Percentiles rank a stretch among this genome's conserved stretches.
Evolutionary conservation across 2,888 invertebrate genomes (phyloP).

Genomic region (Cephalotes varians): DNA sequence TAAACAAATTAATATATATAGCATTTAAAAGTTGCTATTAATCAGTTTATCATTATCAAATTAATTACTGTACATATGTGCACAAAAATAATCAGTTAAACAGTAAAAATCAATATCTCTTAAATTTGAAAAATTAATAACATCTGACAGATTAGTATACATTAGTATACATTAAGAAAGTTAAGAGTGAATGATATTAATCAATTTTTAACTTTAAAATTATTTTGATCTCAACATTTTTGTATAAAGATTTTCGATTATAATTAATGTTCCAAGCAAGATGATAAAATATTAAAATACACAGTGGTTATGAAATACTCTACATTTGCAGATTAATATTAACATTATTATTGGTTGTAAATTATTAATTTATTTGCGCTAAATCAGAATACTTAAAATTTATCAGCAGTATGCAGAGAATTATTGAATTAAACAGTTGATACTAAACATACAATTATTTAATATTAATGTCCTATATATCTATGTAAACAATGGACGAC

Average conservation of each 20-base stretch:
- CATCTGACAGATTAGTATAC: not conserved
- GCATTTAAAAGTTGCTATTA: not conserved
- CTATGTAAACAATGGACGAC: not conserved
- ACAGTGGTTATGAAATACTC: not conserved
- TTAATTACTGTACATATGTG: not conserved
- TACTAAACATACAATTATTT: slow-evolving; percentile 7
- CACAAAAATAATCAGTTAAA: not conserved
- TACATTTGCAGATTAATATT: not conserved
- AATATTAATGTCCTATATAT: not conserved
- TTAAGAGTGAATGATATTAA: not conserved
- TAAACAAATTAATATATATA: not conserved
- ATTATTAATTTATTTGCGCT: slow-evolving; percentile 5
- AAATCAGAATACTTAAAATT: slow-evolving; percentile 10
- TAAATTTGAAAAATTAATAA: not conserved
- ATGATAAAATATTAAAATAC: not conserved
- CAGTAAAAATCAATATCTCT: not conserved
- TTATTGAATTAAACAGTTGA: slow-evolving; percentile 4
- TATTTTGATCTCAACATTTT: not conserved
- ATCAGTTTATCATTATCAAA: not conserved
- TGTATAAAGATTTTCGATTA: not conserved
- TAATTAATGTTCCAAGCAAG: not conserved
- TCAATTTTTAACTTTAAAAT: not conserved
- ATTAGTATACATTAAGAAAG: not conserved
- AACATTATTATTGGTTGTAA: slow-evolving; percentile 19
- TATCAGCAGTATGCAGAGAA: not conserved